Percentiles rank a stretch among this genome's conserved stretches.
Conservation (phyloP, 2,113 vertebrate genomes). For the Aegithalos caudatus region DNA sequence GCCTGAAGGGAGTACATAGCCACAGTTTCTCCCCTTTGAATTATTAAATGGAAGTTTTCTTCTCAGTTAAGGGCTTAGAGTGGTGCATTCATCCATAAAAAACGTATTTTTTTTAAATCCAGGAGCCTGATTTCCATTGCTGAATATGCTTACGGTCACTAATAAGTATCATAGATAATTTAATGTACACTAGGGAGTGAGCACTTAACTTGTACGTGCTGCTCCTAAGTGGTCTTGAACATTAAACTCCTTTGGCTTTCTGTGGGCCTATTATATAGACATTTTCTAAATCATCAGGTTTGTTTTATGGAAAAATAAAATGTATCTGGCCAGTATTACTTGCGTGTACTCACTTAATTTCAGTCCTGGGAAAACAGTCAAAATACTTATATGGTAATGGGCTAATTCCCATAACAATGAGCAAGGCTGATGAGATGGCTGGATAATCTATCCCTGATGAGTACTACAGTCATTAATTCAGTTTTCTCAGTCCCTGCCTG, state of each 20-base stretch:
- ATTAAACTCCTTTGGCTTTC: constrained; percentile 17
- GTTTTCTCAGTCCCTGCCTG: neutral
- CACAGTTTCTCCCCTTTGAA: neutral
- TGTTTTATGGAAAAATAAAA: constrained; percentile 43
- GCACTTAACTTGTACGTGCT: neutral
- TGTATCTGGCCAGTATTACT: neutral
- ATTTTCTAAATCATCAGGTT: constrained; percentile 41
- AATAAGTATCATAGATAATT: neutral
- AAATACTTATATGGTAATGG: neutral
- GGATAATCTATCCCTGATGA: constrained; percentile 32
- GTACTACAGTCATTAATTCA: neutral
- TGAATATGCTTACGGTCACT: neutral
- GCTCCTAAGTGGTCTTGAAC: constrained; percentile 4
- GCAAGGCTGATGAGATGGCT: neutral
- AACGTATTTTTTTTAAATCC: neutral
- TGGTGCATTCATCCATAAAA: neutral
- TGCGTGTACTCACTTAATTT: neutral
- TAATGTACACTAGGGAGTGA: neutral
- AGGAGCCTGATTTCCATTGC: neutral
- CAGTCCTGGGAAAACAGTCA: constrained; percentile 10
- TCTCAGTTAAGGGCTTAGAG: neutral
- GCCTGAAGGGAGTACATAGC: neutral
- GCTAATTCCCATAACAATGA: constrained; percentile 6
- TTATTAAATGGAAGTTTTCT: neutral
- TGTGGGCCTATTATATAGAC: constrained; percentile 16